Base-by-base conservation (phyloP, 2,113 vertebrate genomes). In the Marmota monax region DNA sequence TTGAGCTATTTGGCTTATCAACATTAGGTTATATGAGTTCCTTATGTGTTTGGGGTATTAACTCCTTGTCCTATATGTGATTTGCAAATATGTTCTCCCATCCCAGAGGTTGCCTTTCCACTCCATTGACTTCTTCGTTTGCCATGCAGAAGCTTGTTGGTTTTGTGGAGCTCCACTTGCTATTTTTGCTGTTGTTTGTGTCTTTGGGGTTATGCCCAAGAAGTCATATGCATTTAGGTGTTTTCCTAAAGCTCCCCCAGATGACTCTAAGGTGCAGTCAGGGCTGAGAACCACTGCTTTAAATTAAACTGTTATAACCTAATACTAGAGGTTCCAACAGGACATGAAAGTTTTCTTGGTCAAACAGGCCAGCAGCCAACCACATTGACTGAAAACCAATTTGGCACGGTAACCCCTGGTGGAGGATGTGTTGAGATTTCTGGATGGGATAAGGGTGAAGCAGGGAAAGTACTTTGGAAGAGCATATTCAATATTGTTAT, bases 31-130 rank as follows among this genome's bases (percentile, higher is more conserved):
- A 2, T 37, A 83, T 34, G 16, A 18, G 22, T 48, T 84, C 23
- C 13, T 83, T 84, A 79, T 32, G 25, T 83, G 78, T 73, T 93
- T 95, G 85, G 14, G 67, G 65, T 48, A 79, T 32, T 95, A 67
- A 42, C 22, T 1, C 72, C 42, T 58, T 77, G 69, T 23, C 29
- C 48, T 23, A 29, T 29, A 70, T n/a, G 18, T 53, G 18, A 14
- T 83, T 92, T 77, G 25, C 25, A 51, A 45, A 51, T 93, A 45
- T 88, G 79, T 76, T 34, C 34, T 84, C 16, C 34, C 14, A 13
- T 53, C 61, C 70, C 23, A 1, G 18, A 51, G 77, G 18, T 16
- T 34, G 51, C 69, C 37, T 48, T 89, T 67, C 73, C 69, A 45
- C 84, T 78, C 53, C 61, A 51, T 67, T 7, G 23, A 27, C 8